Percentiles rank a stretch among this genome's conserved stretches.
phyloP scores from a whole-genome alignment of 2,888 invertebrate species.

The Drosophila meridionalis region DNA sequence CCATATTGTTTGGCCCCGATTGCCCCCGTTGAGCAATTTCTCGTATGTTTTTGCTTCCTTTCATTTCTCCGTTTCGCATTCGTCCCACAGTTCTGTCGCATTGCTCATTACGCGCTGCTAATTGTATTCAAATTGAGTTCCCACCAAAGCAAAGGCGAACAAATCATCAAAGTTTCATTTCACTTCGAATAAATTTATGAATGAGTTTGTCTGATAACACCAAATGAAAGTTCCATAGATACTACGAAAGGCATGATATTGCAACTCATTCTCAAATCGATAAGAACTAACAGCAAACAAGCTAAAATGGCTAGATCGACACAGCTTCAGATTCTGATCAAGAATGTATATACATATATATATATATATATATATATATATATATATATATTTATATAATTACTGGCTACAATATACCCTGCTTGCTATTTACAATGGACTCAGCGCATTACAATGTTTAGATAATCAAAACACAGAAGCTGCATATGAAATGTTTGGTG shows the following conservation, averaged over 20 bases:
- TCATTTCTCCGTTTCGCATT: slow-evolving; percentile 15
- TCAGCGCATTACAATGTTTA: not conserved
- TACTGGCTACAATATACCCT: not conserved
- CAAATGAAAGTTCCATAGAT: not conserved
- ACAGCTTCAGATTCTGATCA: no score
- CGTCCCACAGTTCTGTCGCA: slow-evolving; percentile 1
- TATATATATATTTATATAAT: no score
- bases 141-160: not conserved
- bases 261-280: no score
- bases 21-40: slow-evolving; percentile 62
- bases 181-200: not conserved
- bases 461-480: not conserved
- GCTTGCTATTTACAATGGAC: not conserved
- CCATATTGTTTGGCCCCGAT: slow-evolving; percentile 65
- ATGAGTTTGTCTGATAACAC: not conserved
- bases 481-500: not conserved
- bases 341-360: no score
- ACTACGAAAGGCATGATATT: no score
- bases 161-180: not conserved
- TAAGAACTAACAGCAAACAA: no score
- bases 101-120: slow-evolving; percentile 1
- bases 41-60: slow-evolving; percentile 61
- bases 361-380: no score
- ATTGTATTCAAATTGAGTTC: slow-evolving; percentile 2
- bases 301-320: no score